phyloP scores from a whole-genome alignment of 2,797 vertebrate genomes.

The Siniperca undulata region DNA sequence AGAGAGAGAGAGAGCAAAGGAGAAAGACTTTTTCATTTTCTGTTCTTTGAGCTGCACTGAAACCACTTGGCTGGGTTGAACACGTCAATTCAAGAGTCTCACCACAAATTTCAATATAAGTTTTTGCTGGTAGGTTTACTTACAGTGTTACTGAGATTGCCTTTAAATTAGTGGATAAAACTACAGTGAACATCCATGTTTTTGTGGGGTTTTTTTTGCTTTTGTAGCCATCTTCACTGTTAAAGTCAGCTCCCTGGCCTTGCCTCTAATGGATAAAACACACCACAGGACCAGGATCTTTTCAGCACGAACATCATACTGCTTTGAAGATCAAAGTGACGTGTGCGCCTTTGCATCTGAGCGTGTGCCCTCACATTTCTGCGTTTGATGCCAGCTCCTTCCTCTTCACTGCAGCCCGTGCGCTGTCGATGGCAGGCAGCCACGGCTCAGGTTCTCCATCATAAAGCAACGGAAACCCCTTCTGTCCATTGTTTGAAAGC shows the following conservation, averaged over 20 bases:
- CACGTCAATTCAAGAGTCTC: conserved; percentile 31
- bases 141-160: not conserved
- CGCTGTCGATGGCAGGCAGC: conserved; percentile 55
- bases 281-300: conserved; percentile 34
- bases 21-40: conserved; percentile 14
- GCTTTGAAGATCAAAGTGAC: conserved; percentile 73
- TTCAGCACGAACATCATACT: conserved; percentile 39
- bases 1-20: not conserved
- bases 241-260: conserved; percentile 18
- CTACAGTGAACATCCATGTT: not conserved
- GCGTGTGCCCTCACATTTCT: conserved; percentile 39
- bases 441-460: conserved; percentile 72
- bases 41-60: conserved; percentile 20
- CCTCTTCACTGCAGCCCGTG: conserved; percentile 56
- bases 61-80: conserved; percentile 44
- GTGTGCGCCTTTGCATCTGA: conserved; percentile 40
- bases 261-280: conserved; percentile 44
- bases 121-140: not conserved
- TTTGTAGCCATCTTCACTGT: conserved; percentile 20
- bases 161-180: not conserved
- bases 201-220: not conserved
- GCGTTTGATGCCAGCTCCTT: conserved; percentile 52
- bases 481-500: conserved; percentile 78
- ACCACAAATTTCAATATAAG: conserved; percentile 18
- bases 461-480: conserved; percentile 75